Evolutionary conservation across 2,888 invertebrate species (phyloP).

Genomic region (Cepaea hortensis): DNA sequence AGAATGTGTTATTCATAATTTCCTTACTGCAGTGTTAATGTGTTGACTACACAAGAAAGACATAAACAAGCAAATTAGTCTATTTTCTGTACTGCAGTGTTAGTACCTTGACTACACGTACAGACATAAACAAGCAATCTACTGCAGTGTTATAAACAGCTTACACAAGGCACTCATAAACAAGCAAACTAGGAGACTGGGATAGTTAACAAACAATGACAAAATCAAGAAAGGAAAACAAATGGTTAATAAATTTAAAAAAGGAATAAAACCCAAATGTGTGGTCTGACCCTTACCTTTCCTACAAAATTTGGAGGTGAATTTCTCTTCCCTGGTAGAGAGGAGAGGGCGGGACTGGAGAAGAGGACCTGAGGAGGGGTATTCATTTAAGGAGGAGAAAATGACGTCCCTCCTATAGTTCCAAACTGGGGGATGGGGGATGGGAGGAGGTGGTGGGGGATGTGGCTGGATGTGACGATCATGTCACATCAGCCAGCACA

Average conservation of each 20-base stretch:
- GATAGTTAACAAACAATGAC: neutral
- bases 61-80: no score
- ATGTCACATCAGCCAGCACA: conserved; percentile 31
- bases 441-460: conserved; percentile 1
- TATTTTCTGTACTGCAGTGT: no score
- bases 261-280: conserved; percentile 14
- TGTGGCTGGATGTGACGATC: neutral
- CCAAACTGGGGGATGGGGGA: neutral
- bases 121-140: no score
- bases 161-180: no score
- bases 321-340: conserved; percentile 12
- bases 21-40: no score
- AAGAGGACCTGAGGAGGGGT: neutral
- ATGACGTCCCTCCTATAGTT: neutral
- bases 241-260: neutral
- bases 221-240: neutral
- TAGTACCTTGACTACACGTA: no score
- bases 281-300: conserved; percentile 38
- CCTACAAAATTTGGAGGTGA: neutral
- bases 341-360: neutral
- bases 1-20: no score
- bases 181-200: neutral
- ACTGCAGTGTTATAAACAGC: no score
- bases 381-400: neutral
- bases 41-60: no score